Base-by-base conservation (phyloP, 2,797 vertebrate species). In the Hyperoplus immaculatus region DNA sequence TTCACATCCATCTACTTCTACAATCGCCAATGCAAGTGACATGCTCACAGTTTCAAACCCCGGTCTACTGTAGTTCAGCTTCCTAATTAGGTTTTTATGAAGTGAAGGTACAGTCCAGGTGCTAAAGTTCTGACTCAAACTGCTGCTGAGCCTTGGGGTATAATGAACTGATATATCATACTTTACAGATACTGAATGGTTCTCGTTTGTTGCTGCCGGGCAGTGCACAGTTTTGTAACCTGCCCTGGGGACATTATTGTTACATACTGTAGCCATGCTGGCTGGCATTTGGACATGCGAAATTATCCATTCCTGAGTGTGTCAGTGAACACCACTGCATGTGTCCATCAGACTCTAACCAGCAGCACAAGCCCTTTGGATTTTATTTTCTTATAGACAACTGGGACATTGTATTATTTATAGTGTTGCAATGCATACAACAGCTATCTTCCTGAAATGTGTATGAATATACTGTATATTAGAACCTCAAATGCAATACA, bases 211-310 rank as follows among this genome's bases (percentile, higher is more conserved):
- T 81, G 78, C 76, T 74, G 69, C 79, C 47, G 81, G 76, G 67
- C 60, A 80, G 67, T 69, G 64, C 74, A 73, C 47, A 29, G 60
- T 85, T 88, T 87, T 82, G 66, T 83, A 88, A 68, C 80, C 51
- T 68, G 72, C 86, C 84, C 87, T 1, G 39, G 83, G 87, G 87
- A 82, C 74, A 71, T 88, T 70, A 39, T 69, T 84, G 72, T 78
- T 84, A 63, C 80, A 78, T 45, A 29, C 29, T 29, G 29, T 29
- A 63, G 72, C 55, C 49, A 45, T 63, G 78, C 74, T 67, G 77
- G 67, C 77, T 89, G 82, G 80, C 75, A 82, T 88, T 81, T 78
- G 78, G 89, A 88, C 82, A 76, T 88, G 80, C 78, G 89, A 87
- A 87, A 84, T 80, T 78, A 80, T 82, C 79, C 85, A 66, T 78